Evolutionary conservation across 2,888 invertebrate genomes (phyloP), one percentile per base, ranked within the genome.

Genomic region (Spisula subtruncata): DNA sequence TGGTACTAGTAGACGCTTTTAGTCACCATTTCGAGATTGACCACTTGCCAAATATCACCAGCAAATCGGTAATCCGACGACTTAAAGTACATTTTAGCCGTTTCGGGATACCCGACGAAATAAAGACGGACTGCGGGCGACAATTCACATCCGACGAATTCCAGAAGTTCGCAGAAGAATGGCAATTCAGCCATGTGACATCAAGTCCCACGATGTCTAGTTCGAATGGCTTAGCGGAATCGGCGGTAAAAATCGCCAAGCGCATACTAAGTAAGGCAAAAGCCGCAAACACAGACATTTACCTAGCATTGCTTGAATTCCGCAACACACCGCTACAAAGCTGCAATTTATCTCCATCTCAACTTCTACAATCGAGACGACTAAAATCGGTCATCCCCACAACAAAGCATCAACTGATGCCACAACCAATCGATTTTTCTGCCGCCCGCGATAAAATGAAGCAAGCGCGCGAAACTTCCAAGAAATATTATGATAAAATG

Each of bases 11-110:
- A 10, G 83, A 66, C n/a, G n/a, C 25, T 18, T 82, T 35, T 29
- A 82, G 56, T 2, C 16, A 25, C 0, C 25, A 51, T n/a, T 83
- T 66, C n/a, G 83, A 83, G n/a, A 4, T 83, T 18, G 83, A 60
- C 66, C 5, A 5, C 4, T 18, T 83, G n/a, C 0, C 83, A 10
- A 16, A 41, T 4, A 83, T 66, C 20, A 66, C 1, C 60, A 66
- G 66, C n/a, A 83, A 12, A 0, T 32, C 60, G 18, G 41, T 66
- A 12, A 83, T 83, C 18, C 35, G 83, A 10, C 56, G 35, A 20
- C 20, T 82, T 25, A 82, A 16, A 10, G 41, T 82, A 14, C 82
- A 82, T 60, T 2, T 82, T 1, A 29, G 29, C 18, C 29, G 82
- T 0, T 82, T 32, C 32, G 82, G 66, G 18, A 14, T n/a, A 6